Conservation (phyloP, 2,888 invertebrate genomes). For the Ochlodes sylvanus region DNA sequence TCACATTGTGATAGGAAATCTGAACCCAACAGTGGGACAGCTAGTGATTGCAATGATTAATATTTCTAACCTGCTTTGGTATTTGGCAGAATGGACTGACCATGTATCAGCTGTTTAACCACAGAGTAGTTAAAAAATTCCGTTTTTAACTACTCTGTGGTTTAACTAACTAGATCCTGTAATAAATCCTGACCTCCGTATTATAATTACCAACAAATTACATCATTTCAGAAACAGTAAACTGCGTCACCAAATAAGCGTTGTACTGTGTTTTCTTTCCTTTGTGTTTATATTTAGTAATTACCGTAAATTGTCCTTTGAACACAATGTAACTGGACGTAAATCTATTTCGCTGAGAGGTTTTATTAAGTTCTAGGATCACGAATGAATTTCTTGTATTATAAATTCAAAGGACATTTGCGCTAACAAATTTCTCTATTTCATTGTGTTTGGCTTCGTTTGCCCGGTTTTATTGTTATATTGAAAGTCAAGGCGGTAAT, state of each 20-base stretch:
- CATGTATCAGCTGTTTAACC: too few relatives aligned
- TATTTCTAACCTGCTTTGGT: too few relatives aligned
- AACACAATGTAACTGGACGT: not conserved
- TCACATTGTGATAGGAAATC: too few relatives aligned
- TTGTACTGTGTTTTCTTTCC: not conserved
- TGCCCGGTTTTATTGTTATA: constrained; percentile 26
- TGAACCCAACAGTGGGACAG: too few relatives aligned
- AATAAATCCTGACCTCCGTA: too few relatives aligned
- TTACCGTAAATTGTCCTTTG: not conserved
- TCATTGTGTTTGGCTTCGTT: constrained; percentile 23
- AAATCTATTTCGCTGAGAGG: not conserved
- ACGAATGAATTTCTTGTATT: constrained; percentile 9
- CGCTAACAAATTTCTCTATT: constrained; percentile 12
- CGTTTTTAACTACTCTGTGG: too few relatives aligned
- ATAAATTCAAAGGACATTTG: constrained; percentile 26
- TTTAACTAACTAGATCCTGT: too few relatives aligned
- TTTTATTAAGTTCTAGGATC: not conserved
- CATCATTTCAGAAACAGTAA: too few relatives aligned
- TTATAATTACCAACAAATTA: too few relatives aligned
- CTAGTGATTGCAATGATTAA: too few relatives aligned
- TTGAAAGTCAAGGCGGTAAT: constrained; percentile 32
- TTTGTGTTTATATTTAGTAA: constrained; percentile 1
- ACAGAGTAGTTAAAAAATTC: too few relatives aligned
- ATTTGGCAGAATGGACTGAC: too few relatives aligned
- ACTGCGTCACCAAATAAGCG: not conserved